These are phyloP conservation scores for Caerostris extrusa DNA, from an alignment of 1,140 invertebrate genomes.

Conservation along the genomic window DNA sequence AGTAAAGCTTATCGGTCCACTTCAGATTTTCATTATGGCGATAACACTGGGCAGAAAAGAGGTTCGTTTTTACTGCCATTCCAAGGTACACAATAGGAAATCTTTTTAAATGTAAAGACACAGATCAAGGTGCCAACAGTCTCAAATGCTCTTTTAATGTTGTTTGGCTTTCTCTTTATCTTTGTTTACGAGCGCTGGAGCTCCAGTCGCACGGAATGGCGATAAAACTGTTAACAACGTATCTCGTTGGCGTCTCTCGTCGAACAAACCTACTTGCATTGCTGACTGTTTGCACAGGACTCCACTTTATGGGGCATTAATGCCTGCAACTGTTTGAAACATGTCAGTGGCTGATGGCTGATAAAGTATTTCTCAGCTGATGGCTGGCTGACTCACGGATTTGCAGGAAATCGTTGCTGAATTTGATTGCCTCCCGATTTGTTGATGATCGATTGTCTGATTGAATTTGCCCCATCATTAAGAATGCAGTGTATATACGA, in stretches of 20 bases:
- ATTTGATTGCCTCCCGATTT: no score
- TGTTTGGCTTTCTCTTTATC: constrained; percentile 1
- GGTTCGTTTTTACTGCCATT: not conserved
- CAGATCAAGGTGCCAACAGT: not conserved
- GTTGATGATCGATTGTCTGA: no score
- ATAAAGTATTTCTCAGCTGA: not conserved
- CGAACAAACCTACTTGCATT: not conserved
- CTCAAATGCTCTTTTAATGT: constrained; percentile 36
- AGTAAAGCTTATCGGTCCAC: no score
- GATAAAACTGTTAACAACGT: constrained; percentile 21
- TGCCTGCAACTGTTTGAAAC: constrained; percentile 3
- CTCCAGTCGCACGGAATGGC: not conserved
- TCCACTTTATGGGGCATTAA: not conserved
- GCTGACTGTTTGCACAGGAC: not conserved
- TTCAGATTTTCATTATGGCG: no score
- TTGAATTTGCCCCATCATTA: no score
- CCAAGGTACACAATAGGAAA: not conserved
- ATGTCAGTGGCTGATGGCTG: not conserved
- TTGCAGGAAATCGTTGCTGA: no score
- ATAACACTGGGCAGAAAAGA: no score
- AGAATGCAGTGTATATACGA: no score
- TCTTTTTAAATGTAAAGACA: no score
- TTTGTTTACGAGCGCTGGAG: not conserved
- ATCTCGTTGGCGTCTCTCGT: not conserved
- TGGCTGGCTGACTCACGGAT: no score